Base-by-base conservation (phyloP, 2,888 invertebrate genomes). In the Leuctra nigra region DNA sequence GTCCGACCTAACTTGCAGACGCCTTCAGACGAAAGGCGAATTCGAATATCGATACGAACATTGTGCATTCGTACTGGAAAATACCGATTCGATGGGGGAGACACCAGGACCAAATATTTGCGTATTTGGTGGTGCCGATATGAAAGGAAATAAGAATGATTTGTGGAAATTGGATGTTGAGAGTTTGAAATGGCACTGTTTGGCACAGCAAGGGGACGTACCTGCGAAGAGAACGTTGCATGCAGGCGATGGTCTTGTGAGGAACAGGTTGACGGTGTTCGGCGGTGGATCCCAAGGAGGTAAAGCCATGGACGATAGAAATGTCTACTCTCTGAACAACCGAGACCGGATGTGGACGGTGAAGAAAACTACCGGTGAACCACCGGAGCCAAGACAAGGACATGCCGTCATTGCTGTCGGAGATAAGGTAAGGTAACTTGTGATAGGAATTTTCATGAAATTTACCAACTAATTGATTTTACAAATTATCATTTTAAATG, bases 41-140 rank as follows among this genome's bases (percentile, higher is more conserved):
- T 55, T 57, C 14, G 54, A 50, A 24, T 50, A 52, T 25, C 59
- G 59, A 25, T 59, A 59, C 46, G 59, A 59, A 38, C 59, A 59
- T 44, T 44, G 55, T 44, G 55, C 57, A 29, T 57, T 59, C 29
- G 38, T 54, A 23, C 46, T 53, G 2, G 25, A 46, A 23, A 29
- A 52, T 11, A 33, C 4, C 33, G 13, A 16, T 11, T 9, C 29
- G 44, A 22, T 24, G 20, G 38, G n/a, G 3, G 29, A 20, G 16
- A 24, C 14, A 14, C 44, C 18, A 24, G 39, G 9, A 4, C 18
- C 55, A 24, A 20, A 16, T 18, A 14, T 55, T 11, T 48, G 52
- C 38, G 53, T 59, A 18, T 59, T 57, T 53, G 59, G 50, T 7
- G 59, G 59, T 4, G 59, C 57, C 11, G 29, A 57, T 33, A 57